phyloP scores from a whole-genome alignment of 2,888 invertebrate species.

The Amiota communis region DNA sequence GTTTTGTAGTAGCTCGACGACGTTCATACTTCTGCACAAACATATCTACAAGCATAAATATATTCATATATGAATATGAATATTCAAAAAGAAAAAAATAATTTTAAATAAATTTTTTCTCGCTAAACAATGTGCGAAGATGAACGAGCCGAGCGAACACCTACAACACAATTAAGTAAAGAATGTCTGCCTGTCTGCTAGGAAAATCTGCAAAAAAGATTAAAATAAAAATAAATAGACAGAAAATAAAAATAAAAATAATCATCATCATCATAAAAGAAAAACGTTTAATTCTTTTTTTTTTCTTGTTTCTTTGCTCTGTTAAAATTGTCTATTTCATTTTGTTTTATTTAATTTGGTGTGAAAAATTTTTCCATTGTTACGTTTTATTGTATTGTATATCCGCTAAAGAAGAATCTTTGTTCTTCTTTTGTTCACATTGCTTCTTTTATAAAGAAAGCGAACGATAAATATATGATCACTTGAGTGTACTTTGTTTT shows the following conservation, averaged over 20 bases:
- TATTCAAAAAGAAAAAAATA: slow-evolving; percentile 58
- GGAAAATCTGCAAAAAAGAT: neutral
- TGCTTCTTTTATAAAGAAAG: slow-evolving; percentile 1
- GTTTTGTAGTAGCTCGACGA: slow-evolving; percentile 17
- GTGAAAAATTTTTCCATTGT: neutral
- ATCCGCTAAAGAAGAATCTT: too few relatives aligned
- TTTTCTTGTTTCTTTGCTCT: too few relatives aligned
- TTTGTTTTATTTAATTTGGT: neutral
- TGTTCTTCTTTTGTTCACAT: neutral
- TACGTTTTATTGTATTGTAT: neutral
- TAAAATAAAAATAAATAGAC: slow-evolving; percentile 9
- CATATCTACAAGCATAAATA: slow-evolving; percentile 10
- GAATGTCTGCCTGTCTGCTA: slow-evolving; percentile 23
- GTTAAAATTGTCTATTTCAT: too few relatives aligned
- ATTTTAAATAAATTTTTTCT: slow-evolving; percentile 53
- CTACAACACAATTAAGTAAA: slow-evolving; percentile 12
- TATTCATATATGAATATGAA: slow-evolving; percentile 12
- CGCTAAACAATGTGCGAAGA: slow-evolving; percentile 39
- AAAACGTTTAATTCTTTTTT: neutral
- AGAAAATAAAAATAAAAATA: neutral
- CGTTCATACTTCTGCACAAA: slow-evolving; percentile 20
- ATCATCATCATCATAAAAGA: neutral
- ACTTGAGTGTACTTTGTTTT: neutral
- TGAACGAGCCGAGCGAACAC: neutral
- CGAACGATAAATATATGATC: neutral